These are phyloP conservation scores for Epizoanthus scotinus DNA, from an alignment of 92 coral and sea anemone species.

Conservation along the genomic window DNA sequence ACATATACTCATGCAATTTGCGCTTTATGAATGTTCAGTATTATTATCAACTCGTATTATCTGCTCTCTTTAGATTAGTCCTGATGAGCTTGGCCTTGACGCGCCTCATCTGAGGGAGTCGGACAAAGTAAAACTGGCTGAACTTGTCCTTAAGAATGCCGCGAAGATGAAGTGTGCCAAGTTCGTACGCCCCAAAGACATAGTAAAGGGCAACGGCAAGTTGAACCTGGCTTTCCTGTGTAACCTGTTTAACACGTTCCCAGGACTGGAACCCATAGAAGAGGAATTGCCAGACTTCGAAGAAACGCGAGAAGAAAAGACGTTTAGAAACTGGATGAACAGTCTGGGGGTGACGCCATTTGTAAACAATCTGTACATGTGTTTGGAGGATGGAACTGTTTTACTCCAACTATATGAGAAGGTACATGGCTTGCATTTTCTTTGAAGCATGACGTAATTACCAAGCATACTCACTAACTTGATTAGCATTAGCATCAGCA, in stretches of 20 bases:
- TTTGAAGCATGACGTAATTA: neutral
- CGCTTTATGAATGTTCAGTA: no score
- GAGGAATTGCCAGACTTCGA: constrained; percentile 82
- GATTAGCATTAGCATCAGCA: no score
- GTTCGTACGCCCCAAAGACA: constrained; percentile 86
- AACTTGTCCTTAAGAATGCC: constrained; percentile 88
- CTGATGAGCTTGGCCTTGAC: constrained; percentile 64
- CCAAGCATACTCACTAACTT: no score
- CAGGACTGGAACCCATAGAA: constrained; percentile 79
- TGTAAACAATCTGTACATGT: constrained; percentile 75
- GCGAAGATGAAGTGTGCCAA: constrained; percentile 82
- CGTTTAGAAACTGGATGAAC: constrained; percentile 98
- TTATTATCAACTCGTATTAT: neutral
- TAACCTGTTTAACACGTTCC: constrained; percentile 80
- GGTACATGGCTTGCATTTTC: constrained; percentile 42
- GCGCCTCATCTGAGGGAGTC: constrained; percentile 77
- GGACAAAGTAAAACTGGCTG: constrained; percentile 81
- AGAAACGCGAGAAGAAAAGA: constrained; percentile 96
- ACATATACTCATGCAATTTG: no score
- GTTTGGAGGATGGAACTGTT: constrained; percentile 84
- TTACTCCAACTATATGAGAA: constrained; percentile 86
- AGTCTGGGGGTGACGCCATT: constrained; percentile 95
- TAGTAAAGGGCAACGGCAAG: constrained; percentile 86
- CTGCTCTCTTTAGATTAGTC: constrained; percentile 67
- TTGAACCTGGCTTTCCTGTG: constrained; percentile 93